These are phyloP conservation scores for Polyergus mexicanus DNA, from an alignment of 1,140 invertebrate species.

Conservation along the genomic window DNA sequence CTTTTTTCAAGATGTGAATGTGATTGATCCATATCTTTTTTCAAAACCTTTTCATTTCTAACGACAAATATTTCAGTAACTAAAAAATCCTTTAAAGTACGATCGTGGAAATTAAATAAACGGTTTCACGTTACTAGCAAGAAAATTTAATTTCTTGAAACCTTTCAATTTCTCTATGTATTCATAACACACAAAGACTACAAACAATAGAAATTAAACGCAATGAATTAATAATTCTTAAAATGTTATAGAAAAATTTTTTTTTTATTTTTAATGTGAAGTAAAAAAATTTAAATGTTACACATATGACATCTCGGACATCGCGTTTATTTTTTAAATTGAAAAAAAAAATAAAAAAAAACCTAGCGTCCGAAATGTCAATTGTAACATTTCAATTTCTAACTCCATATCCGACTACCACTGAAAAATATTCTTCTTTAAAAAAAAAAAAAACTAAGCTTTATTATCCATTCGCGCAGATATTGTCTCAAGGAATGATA, in stretches of 20 bases:
- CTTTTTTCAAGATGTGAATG: neutral
- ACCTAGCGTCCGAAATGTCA: constrained; percentile 10
- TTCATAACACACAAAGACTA: neutral
- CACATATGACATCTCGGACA: neutral
- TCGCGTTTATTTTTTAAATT: neutral
- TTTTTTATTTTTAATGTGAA: neutral
- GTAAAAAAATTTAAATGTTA: neutral
- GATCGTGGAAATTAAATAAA: constrained; percentile 1
- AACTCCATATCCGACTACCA: constrained; percentile 8
- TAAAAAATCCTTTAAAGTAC: neutral
- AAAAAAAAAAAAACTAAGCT: constrained; percentile 10
- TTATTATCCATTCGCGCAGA: constrained; percentile 23
- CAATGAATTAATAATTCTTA: neutral
- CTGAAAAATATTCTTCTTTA: constrained; percentile 19
- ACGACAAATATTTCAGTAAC: neutral
- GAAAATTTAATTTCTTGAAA: constrained; percentile 31
- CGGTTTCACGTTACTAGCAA: neutral
- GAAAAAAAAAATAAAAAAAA: neutral
- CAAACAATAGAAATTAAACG: neutral
- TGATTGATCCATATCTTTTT: constrained; percentile 20
- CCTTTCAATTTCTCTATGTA: neutral
- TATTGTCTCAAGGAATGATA: constrained; percentile 46
- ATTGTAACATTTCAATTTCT: constrained; percentile 42
- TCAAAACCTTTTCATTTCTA: constrained; percentile 12
- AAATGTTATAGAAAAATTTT: neutral